Percentiles rank a stretch among this genome's conserved stretches.
Conservation (phyloP, 1,140 invertebrate species). For the Trichomalopsis sarcophagae region DNA sequence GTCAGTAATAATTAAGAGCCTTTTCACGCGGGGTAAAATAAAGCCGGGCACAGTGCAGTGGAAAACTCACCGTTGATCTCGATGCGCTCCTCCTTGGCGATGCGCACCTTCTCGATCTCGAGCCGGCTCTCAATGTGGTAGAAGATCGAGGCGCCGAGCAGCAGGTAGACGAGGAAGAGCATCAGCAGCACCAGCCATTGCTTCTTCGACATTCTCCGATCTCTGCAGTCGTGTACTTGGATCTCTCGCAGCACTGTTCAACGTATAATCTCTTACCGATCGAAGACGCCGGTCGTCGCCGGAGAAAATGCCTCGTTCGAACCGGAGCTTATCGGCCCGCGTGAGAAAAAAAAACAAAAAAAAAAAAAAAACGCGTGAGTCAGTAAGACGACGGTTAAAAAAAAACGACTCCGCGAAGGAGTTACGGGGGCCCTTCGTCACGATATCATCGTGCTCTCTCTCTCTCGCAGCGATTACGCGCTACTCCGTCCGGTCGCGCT, state of each 20-base stretch:
- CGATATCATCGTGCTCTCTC: constrained; percentile 22
- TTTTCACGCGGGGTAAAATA: background rate
- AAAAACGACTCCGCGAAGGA: constrained; percentile 1
- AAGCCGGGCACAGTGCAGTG: too few species aligned
- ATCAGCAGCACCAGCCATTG: constrained; percentile 85
- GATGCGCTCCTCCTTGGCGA: constrained; percentile 78
- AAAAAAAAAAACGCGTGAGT: too few species aligned
- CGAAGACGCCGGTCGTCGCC: too few species aligned
- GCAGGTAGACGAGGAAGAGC: constrained; percentile 84
- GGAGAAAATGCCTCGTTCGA: too few species aligned
- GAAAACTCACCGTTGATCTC: constrained; percentile 81
- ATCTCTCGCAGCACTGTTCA: too few species aligned
- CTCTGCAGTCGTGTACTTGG: background rate
- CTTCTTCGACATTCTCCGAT: constrained; percentile 83
- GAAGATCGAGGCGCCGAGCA: constrained; percentile 86
- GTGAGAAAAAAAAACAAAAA: too few species aligned
- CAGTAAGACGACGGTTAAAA: background rate
- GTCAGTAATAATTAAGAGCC: background rate
- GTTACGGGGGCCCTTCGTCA: constrained; percentile 44
- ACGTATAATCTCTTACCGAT: too few species aligned
- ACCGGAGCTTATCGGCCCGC: too few species aligned
- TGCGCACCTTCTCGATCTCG: constrained; percentile 77
- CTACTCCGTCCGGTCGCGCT: background rate
- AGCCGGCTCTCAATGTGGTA: constrained; percentile 84
- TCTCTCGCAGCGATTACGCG: background rate